Evolutionary conservation across 1,140 invertebrate genomes (phyloP), one percentile per base, ranked within the genome.

Genomic region (Drosophila arizonae): DNA sequence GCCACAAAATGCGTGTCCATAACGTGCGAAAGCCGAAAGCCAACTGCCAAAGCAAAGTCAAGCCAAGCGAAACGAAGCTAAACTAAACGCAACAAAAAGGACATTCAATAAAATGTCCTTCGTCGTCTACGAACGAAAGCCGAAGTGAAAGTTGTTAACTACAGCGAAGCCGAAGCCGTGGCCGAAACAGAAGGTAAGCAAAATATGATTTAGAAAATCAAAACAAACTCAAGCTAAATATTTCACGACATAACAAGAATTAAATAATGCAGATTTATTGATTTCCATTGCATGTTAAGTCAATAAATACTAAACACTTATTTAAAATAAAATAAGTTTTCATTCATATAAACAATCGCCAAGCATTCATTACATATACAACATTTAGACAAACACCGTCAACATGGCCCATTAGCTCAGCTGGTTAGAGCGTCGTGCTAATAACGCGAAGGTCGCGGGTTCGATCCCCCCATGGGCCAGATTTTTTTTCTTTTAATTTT

Each of bases 401-500:
- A 60, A 11, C 6, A 9, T 6, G 92, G 92, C 92, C 92, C 92
- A 92, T 92, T 92, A 92, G 92, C 92, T 93, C 92, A 92, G 92
- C 82, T 92, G 92, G 92, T 92, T 92, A 92, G 92, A 92, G 92
- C 92, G 92, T 92, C 92, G 92, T 92, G 92, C 92, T 92, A 93
- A 93, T 93, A 93, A 93, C 93, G 93, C 93, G 93, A 93, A 93
- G 93, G 93, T 93, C 93, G 93, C 92, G 93, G 92, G 93, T 93
- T 93, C 93, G 93, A 93, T 93, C 93, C 93, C 93, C 84, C 71
- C 84, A 88, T 88, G 84, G 84, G 84, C 84, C 84, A 88, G n/a
- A 5, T 0, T 5, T 24, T 45, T 45, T 15, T 56, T 17, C 10
- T 11, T 17, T 15, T 11, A 4, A 15, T 6, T 56, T 51, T 50